Conservation (phyloP, 2,113 vertebrate species). For the Eptatretus burgeri region DNA sequence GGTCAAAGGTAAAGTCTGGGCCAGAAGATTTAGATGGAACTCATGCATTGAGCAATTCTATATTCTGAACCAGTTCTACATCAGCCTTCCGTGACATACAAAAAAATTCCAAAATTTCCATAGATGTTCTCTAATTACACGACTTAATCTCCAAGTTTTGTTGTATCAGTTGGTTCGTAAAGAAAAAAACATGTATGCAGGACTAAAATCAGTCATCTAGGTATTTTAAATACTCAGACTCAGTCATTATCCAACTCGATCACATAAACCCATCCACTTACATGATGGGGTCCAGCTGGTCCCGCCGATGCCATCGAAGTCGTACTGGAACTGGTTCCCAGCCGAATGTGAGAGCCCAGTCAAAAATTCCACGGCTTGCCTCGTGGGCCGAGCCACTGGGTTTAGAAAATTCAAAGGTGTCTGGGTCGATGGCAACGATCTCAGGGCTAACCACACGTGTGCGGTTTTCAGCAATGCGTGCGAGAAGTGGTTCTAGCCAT, state of each 20-base stretch:
- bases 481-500: slow-evolving; percentile 3
- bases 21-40: neutral
- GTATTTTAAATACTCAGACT: neutral
- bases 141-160: neutral
- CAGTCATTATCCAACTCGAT: neutral
- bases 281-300: neutral
- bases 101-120: no score
- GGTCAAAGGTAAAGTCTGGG: neutral
- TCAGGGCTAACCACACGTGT: slow-evolving; percentile 2
- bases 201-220: slow-evolving; percentile 1
- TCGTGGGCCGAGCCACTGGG: neutral
- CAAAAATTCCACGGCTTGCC: slow-evolving; percentile 1
- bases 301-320: neutral
- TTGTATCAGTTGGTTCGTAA: neutral
- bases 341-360: slow-evolving; percentile 2
- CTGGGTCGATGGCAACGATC: neutral
- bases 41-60: no score
- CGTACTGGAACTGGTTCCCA: neutral
- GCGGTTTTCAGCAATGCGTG: neutral
- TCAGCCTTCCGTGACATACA: no score
- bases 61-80: no score
- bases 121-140: neutral
- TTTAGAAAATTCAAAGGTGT: neutral
- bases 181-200: neutral
- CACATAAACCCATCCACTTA: neutral